Conservation (phyloP, 2,113 vertebrate species). For the Odobenus rosmarus region DNA sequence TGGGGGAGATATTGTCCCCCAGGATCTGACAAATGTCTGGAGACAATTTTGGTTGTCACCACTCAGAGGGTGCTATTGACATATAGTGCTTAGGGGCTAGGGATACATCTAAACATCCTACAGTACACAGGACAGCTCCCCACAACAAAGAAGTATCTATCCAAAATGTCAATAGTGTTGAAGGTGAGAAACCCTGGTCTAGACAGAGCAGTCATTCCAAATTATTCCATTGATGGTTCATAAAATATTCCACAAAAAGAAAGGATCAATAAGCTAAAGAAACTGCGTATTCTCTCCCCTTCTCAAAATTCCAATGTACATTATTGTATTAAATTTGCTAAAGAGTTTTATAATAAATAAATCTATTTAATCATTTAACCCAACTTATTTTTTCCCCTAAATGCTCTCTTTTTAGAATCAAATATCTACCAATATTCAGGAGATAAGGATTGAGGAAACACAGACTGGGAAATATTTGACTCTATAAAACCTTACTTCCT, state of each 20-base stretch:
- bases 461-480: neutral
- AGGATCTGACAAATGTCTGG: slow-evolving; percentile 3
- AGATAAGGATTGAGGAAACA: neutral
- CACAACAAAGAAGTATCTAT: neutral
- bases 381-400: neutral
- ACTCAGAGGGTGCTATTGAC: neutral
- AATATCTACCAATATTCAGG: neutral
- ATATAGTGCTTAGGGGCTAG: neutral
- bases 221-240: neutral
- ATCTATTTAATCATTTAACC: slow-evolving; percentile 4
- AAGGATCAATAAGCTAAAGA: slow-evolving; percentile 16
- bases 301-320: neutral
- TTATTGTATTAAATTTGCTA: neutral
- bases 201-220: neutral
- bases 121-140: neutral
- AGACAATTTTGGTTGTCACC: neutral
- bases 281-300: neutral
- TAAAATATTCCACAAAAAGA: neutral
- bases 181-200: neutral
- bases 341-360: neutral
- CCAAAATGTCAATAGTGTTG: neutral
- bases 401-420: neutral
- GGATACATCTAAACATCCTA: neutral
- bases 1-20: neutral
- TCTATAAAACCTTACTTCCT: slow-evolving; percentile 18